phyloP scores from a whole-genome alignment of 2,888 invertebrate species.

The Erebia aethiops region DNA sequence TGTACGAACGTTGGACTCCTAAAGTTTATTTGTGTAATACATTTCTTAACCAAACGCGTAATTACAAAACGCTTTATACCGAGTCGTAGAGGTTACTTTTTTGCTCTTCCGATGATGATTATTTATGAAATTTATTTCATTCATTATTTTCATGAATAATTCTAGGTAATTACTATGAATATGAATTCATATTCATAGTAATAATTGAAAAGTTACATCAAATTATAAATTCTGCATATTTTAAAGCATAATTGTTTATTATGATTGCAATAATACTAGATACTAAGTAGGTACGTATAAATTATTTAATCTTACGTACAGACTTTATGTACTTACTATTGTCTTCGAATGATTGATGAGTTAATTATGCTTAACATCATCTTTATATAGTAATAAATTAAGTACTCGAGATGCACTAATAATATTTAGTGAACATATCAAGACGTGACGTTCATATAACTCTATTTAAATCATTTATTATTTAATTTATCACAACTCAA shows the following conservation, averaged over 20 bases:
- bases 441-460: too few relatives aligned
- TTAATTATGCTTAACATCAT: background rate
- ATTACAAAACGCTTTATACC: slow-evolving; percentile 63
- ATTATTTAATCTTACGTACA: background rate
- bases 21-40: slow-evolving; percentile 79
- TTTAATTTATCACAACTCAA: too few relatives aligned
- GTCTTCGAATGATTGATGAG: slow-evolving; percentile 7
- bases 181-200: slow-evolving; percentile 6
- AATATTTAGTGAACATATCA: background rate
- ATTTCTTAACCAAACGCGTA: slow-evolving; percentile 78
- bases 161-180: background rate
- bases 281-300: background rate
- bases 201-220: slow-evolving; percentile 1
- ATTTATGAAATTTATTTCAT: background rate
- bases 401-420: background rate
- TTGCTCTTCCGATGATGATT: background rate
- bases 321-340: background rate
- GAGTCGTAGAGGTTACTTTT: background rate
- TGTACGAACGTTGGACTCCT: slow-evolving; percentile 73
- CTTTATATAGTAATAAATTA: background rate
- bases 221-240: slow-evolving; percentile 2
- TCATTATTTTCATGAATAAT: slow-evolving; percentile 3
- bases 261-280: background rate
- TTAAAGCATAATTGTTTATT: background rate
- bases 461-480: too few relatives aligned